Conservation (phyloP, 2,888 invertebrate species). For the Yponomeuta plumbellus region DNA sequence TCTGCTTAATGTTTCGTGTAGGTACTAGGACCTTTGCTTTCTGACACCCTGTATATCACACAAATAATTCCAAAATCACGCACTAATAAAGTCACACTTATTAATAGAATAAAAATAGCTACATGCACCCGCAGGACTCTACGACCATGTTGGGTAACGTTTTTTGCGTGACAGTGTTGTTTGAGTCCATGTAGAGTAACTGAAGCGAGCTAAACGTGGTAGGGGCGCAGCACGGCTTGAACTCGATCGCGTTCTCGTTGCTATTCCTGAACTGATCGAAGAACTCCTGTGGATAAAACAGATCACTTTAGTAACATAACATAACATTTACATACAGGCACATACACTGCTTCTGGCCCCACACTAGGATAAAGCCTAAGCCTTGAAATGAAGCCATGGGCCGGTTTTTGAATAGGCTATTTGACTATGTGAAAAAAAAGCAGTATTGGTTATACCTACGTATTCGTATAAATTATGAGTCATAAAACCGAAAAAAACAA, state of each 20-base stretch:
- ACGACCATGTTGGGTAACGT: conserved; percentile 93
- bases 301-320: no score
- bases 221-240: conserved; percentile 91
- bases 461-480: no score
- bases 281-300: conserved; percentile 76
- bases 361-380: no score
- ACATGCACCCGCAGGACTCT: conserved; percentile 94
- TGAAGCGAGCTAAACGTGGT: conserved; percentile 88
- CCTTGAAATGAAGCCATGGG: no score
- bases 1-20: no score
- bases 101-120: conserved; percentile 29
- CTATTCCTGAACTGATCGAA: conserved; percentile 74
- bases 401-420: no score
- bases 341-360: no score
- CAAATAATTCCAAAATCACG: neutral
- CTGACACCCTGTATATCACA: neutral
- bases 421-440: no score
- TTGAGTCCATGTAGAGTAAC: conserved; percentile 87
- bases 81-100: neutral
- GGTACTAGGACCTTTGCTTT: neutral
- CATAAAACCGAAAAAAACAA: no score
- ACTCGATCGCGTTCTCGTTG: conserved; percentile 73
- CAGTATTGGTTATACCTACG: no score
- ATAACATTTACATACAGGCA: no score
- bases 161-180: conserved; percentile 86